Percentiles rank a stretch among this genome's conserved stretches.
These are phyloP conservation scores for Pseudorhiza aurosa DNA, from an alignment of 30 jellyfish, hydroid and myxozoan genomes.

Conservation along the genomic window DNA sequence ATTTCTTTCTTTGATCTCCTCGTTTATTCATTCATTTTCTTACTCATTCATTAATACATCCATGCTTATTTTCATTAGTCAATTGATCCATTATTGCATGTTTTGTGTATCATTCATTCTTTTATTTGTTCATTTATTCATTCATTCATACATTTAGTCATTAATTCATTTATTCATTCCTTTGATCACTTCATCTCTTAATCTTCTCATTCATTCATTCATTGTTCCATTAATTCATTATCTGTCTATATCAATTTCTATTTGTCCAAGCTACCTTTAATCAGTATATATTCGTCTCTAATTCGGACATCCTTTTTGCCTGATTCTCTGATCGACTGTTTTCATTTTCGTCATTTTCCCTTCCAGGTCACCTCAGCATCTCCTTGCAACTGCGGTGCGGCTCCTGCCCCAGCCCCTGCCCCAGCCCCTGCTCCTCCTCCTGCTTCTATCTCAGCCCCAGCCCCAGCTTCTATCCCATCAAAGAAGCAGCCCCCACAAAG, in stretches of 20 bases:
- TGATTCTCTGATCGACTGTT: background rate
- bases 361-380: slow-evolving; percentile 63
- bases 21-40: too few relatives aligned
- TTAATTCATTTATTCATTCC: background rate
- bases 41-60: too few relatives aligned
- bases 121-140: background rate
- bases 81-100: too few relatives aligned
- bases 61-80: too few relatives aligned
- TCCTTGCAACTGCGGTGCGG: slow-evolving; percentile 66
- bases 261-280: background rate
- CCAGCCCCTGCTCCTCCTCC: slow-evolving; percentile 38
- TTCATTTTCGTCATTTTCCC: background rate
- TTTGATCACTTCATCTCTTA: background rate
- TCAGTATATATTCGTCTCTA: background rate
- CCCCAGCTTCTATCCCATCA: slow-evolving; percentile 11
- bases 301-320: background rate
- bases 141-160: background rate
- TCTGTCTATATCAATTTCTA: background rate
- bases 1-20: too few relatives aligned
- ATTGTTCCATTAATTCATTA: background rate
- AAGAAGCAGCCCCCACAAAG: slow-evolving; percentile 31
- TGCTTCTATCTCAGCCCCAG: slow-evolving; percentile 52
- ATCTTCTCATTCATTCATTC: background rate
- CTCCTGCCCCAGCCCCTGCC: slow-evolving; percentile 25
- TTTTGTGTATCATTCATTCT: too few relatives aligned